Conservation (phyloP, 2,113 vertebrate species). For the Origma solitaria region DNA sequence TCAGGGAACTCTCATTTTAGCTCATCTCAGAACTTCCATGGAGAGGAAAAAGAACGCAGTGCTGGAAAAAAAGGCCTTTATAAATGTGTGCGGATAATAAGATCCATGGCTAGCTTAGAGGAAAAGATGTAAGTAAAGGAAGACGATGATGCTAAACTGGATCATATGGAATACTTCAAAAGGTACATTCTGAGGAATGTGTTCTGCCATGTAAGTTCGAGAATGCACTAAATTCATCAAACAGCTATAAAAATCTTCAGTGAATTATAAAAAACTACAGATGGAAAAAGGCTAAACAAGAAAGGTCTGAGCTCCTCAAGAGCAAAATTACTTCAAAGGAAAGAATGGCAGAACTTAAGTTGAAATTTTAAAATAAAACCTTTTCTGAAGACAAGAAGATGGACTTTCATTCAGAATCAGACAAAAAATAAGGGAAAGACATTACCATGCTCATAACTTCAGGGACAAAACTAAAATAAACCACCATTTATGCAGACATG, state of each 20-base stretch:
- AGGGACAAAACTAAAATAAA: neutral
- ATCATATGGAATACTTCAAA: neutral
- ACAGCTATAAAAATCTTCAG: constrained; percentile 3
- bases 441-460: neutral
- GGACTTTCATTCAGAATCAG: neutral
- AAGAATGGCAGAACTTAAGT: neutral
- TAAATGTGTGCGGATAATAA: neutral
- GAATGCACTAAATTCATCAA: constrained; percentile 22
- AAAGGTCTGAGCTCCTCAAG: neutral
- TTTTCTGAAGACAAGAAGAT: neutral
- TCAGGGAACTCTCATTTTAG: neutral
- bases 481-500: neutral
- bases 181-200: neutral
- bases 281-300: constrained; percentile 21
- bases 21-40: neutral
- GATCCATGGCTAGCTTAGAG: neutral
- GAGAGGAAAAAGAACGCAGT: neutral
- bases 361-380: constrained; percentile 18
- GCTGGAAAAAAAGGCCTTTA: neutral
- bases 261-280: constrained; percentile 29
- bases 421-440: neutral
- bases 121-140: neutral
- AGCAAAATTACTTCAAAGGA: neutral
- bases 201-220: neutral
- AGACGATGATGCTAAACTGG: neutral